A percentile compares a stretch with the other conserved stretches of the same genome.
Evolutionary conservation across 2,888 invertebrate genomes (phyloP).

Genomic region (Epicampocera succincta): DNA sequence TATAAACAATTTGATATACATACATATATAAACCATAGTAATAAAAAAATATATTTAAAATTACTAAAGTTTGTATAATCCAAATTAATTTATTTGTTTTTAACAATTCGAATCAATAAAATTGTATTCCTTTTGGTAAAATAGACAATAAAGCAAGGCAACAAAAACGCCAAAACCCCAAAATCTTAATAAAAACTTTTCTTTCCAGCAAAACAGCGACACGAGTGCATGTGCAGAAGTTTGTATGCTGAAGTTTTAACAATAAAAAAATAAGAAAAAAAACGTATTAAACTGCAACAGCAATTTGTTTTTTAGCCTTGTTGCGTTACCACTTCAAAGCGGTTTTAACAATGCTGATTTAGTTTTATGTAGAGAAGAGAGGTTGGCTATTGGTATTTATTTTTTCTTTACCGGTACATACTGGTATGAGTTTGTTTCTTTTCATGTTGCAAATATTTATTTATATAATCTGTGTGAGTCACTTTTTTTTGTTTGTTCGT

Average conservation of each 20-base stretch:
- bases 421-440: conserved; percentile 38
- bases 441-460: conserved; percentile 25
- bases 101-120: conserved; percentile 20
- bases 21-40: not conserved
- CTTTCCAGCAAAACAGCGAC: conserved; percentile 6
- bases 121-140: conserved; percentile 35
- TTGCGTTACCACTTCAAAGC: conserved; percentile 42
- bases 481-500: not conserved
- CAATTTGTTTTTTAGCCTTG: conserved; percentile 37
- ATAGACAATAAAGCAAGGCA: conserved; percentile 30
- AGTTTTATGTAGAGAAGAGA: conserved; percentile 9
- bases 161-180: conserved; percentile 16
- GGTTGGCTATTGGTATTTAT: conserved; percentile 27
- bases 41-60: conserved; percentile 15
- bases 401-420: conserved; percentile 35
- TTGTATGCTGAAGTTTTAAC: not conserved
- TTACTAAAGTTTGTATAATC: not conserved
- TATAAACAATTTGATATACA: conserved; percentile 34
- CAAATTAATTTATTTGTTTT: conserved; percentile 16
- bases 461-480: conserved; percentile 47
- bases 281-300: conserved; percentile 18
- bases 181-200: conserved; percentile 26
- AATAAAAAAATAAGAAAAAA: not conserved
- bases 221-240: not conserved
- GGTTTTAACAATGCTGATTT: conserved; percentile 31